These are phyloP conservation scores for Chloroceryle aenea DNA, from an alignment of 2,113 vertebrate species.

Conservation along the genomic window DNA sequence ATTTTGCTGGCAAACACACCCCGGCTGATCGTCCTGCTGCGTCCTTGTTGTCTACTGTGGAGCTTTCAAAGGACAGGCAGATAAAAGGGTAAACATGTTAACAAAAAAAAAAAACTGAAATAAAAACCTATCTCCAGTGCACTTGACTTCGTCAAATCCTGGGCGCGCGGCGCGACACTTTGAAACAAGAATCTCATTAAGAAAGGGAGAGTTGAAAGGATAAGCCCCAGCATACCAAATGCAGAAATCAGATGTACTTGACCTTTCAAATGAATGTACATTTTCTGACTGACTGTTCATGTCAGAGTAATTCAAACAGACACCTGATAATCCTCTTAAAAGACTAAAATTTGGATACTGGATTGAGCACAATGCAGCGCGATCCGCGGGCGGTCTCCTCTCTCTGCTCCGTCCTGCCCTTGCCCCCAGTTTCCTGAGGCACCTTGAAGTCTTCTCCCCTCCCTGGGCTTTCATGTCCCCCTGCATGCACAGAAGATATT, in stretches of 20 bases:
- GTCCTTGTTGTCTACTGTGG: neutral
- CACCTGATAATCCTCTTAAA: slow-evolving; percentile 66
- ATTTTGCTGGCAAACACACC: slow-evolving; percentile 1
- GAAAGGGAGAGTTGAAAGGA: slow-evolving; percentile 17
- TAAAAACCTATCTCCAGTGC: neutral
- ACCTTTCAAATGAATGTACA: slow-evolving; percentile 70
- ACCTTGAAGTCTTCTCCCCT: slow-evolving; percentile 1
- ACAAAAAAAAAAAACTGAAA: neutral
- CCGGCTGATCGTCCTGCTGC: neutral
- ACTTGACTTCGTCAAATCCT: neutral
- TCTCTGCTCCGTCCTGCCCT: neutral
- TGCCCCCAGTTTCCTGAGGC: neutral
- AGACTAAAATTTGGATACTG: slow-evolving; percentile 23
- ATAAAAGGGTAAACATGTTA: slow-evolving; percentile 56
- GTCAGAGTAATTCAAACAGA: slow-evolving; percentile 70
- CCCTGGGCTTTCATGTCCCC: slow-evolving; percentile 28
- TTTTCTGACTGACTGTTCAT: slow-evolving; percentile 49
- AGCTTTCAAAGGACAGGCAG: slow-evolving; percentile 48
- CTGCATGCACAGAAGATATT: neutral
- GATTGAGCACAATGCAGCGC: neutral
- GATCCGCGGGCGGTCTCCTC: neutral
- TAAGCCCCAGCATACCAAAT: slow-evolving; percentile 26
- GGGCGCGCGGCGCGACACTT: neutral
- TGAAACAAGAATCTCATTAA: slow-evolving; percentile 63
- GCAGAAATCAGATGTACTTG: slow-evolving; percentile 51